These are phyloP conservation scores for Trichechus manatus DNA, from an alignment of 2,113 vertebrate genomes.

Conservation along the genomic window DNA sequence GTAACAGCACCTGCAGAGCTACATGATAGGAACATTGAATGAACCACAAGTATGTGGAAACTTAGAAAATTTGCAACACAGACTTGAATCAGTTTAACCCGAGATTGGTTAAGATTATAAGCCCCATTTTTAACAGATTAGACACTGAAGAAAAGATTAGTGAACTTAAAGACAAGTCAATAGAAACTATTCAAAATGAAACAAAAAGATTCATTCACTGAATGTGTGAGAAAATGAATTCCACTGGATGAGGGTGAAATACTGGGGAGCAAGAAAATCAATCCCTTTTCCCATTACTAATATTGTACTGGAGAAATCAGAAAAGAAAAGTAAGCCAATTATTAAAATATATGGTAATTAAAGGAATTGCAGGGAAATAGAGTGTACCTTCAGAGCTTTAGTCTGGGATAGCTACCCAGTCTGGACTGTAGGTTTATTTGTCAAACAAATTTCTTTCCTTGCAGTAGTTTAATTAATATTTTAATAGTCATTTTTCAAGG, in stretches of 20 bases:
- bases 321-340: background rate
- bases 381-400: background rate
- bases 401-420: background rate
- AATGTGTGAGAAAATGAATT: background rate
- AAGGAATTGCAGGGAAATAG: background rate
- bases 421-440: conserved; percentile 59
- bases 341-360: background rate
- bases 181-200: background rate
- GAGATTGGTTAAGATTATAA: background rate
- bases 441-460: conserved; percentile 66
- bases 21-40: background rate
- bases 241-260: background rate
- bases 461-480: conserved; percentile 60
- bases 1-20: background rate
- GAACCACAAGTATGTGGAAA: background rate
- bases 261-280: background rate
- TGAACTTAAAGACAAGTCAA: background rate
- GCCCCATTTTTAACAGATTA: background rate
- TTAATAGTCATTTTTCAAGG: conserved; percentile 54
- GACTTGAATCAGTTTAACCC: background rate
- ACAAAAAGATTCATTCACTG: background rate
- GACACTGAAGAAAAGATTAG: background rate
- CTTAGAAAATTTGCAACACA: background rate
- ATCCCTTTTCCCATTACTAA: background rate
- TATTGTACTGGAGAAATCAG: background rate